Conservation (phyloP, 2,113 vertebrate species). For the Myodes glareolus region DNA sequence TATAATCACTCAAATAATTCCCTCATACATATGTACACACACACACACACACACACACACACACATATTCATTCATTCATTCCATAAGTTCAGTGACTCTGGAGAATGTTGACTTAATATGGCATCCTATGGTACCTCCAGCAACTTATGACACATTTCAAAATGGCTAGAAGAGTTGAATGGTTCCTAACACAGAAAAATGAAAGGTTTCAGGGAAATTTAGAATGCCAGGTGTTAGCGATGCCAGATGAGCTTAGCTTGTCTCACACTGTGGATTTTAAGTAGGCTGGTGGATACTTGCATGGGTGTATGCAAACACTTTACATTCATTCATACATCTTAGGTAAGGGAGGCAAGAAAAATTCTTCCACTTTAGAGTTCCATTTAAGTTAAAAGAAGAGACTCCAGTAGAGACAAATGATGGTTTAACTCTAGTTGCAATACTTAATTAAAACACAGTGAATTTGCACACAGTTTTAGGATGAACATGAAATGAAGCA, state of each 20-base stretch:
- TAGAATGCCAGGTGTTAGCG: not conserved
- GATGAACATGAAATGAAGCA: not conserved
- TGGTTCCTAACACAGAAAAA: not conserved
- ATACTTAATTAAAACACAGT: not conserved
- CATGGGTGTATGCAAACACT: not conserved
- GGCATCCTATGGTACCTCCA: not conserved
- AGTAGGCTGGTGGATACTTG: not conserved
- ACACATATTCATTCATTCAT: no score
- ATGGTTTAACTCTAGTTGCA: not conserved
- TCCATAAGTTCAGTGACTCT: not conserved
- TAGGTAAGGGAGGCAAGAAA: not conserved
- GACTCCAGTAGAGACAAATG: not conserved
- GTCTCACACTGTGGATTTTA: not conserved
- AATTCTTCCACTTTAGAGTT: not conserved
- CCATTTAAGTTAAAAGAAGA: conserved; percentile 8
- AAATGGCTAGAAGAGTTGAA: not conserved
- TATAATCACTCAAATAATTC: no score
- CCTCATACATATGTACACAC: no score
- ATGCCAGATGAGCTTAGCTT: not conserved
- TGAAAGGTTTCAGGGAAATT: not conserved
- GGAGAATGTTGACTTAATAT: not conserved
- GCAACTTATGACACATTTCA: not conserved
- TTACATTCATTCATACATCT: not conserved
- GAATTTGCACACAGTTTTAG: not conserved
- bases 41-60: no score